Evolutionary conservation across 30 jellyfish, hydroid and myxozoan species (phyloP).

Genomic region (Aurelia sp.): DNA sequence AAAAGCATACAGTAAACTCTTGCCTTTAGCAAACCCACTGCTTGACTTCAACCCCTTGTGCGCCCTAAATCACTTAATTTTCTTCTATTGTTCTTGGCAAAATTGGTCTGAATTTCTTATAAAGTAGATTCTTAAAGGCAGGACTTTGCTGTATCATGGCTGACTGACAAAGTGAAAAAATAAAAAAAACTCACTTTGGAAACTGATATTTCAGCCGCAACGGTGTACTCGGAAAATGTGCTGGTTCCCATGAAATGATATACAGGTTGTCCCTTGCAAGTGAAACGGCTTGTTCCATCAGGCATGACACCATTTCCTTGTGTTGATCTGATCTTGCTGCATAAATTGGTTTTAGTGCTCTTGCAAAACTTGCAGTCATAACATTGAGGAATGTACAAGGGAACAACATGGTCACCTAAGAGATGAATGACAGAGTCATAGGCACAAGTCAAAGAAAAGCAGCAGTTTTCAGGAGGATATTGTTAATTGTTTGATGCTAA

Average conservation of each 20-base stretch:
- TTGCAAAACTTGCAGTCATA: constrained; percentile 93
- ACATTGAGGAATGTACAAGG: constrained; percentile 97
- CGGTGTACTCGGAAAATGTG: constrained; percentile 95
- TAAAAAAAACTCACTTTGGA: constrained; percentile 73
- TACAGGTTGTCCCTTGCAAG: constrained; percentile 78
- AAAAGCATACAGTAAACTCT: no score
- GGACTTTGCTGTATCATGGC: no score
- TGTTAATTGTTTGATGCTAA: background rate
- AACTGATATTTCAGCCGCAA: constrained; percentile 92
- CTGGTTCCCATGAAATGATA: constrained; percentile 97
- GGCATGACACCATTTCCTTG: constrained; percentile 99
- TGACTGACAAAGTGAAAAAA: background rate
- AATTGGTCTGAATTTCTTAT: no score
- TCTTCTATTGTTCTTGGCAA: no score
- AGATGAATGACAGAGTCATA: background rate
- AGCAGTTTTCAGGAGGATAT: no score
- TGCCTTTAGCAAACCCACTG: no score
- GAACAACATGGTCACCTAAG: constrained; percentile 98
- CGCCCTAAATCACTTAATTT: no score
- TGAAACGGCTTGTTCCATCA: constrained; percentile 95
- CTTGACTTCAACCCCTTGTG: no score
- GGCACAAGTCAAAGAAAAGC: background rate
- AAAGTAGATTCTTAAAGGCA: no score
- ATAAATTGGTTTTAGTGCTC: constrained; percentile 84
- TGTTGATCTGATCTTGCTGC: constrained; percentile 91